Conservation (phyloP, 2,888 invertebrate genomes). For the Chloroclystis v-ata region DNA sequence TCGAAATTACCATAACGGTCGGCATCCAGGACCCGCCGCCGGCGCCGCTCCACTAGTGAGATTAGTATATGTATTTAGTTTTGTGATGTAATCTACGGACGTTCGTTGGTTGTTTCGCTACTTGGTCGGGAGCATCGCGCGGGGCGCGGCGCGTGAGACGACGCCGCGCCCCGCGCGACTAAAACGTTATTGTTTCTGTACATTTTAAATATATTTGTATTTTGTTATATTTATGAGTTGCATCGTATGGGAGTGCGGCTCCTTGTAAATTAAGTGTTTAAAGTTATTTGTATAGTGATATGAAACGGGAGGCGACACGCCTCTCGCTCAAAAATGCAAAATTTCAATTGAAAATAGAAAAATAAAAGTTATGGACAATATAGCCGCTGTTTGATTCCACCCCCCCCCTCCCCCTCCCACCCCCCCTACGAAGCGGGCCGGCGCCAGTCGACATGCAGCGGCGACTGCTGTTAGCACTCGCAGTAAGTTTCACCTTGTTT, state of each 20-base stretch:
- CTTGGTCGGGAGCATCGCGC: too few species aligned
- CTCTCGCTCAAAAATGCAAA: conserved; percentile 38
- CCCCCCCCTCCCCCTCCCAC: too few species aligned
- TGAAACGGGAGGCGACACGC: conserved; percentile 25
- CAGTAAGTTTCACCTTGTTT: too few species aligned
- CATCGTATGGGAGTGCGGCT: conserved; percentile 35
- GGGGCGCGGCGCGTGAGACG: conserved; percentile 1
- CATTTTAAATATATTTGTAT: conserved; percentile 57
- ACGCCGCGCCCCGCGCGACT: conserved; percentile 5
- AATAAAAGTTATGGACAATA: conserved; percentile 74
- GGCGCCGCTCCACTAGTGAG: too few species aligned
- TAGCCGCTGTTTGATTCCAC: conserved; percentile 39
- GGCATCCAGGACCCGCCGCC: conserved; percentile 6
- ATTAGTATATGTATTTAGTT: conserved; percentile 38
- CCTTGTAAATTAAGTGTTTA: conserved; percentile 52
- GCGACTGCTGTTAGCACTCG: too few species aligned
- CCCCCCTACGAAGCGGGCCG: too few species aligned
- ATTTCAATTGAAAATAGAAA: conserved; percentile 45
- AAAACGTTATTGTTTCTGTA: conserved; percentile 60
- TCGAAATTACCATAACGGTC: conserved; percentile 8
- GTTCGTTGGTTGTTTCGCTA: neutral
- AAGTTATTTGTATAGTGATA: conserved; percentile 41
- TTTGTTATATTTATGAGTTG: conserved; percentile 68
- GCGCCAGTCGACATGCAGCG: too few species aligned
- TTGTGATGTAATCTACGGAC: conserved; percentile 16